Percentiles rank a stretch among this genome's conserved stretches.
phyloP scores from a whole-genome alignment of 2,113 vertebrate genomes.

The Peromyscus leucopus region DNA sequence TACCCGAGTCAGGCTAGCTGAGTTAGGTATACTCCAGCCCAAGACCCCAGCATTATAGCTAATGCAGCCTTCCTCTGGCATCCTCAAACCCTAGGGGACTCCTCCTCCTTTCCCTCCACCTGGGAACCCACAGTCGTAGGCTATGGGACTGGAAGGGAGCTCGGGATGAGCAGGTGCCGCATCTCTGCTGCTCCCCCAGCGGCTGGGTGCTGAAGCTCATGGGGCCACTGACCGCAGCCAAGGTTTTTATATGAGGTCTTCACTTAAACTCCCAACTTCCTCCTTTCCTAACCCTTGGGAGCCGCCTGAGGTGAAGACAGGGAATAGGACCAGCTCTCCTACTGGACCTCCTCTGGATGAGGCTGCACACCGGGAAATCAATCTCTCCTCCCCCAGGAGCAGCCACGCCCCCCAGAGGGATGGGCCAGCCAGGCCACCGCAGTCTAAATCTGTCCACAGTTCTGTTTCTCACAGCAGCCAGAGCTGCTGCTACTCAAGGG shows the following conservation, averaged over 20 bases:
- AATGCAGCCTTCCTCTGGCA: background rate
- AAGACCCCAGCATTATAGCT: background rate
- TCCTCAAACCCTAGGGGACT: background rate
- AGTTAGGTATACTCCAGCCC: accelerated
- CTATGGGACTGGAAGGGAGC: background rate
- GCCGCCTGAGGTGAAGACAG: background rate
- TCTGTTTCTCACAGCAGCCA: background rate
- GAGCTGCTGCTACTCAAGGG: background rate
- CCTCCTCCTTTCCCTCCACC: background rate
- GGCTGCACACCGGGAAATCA: accelerated
- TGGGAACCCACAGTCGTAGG: background rate
- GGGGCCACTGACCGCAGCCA: background rate
- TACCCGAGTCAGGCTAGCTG: background rate
- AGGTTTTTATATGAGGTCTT: background rate
- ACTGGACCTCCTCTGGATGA: background rate
- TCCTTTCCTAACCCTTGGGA: background rate
- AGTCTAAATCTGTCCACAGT: background rate
- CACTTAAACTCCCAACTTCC: background rate
- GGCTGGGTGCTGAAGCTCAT: background rate
- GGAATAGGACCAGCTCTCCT: background rate
- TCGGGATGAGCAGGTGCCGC: background rate
- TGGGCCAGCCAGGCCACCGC: background rate
- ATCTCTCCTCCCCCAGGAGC: background rate
- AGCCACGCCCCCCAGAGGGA: background rate
- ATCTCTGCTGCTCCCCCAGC: background rate